Evolutionary conservation across 2,113 vertebrate species (phyloP), one percentile per base, ranked within the genome.

Genomic region (Acinonyx jubatus): DNA sequence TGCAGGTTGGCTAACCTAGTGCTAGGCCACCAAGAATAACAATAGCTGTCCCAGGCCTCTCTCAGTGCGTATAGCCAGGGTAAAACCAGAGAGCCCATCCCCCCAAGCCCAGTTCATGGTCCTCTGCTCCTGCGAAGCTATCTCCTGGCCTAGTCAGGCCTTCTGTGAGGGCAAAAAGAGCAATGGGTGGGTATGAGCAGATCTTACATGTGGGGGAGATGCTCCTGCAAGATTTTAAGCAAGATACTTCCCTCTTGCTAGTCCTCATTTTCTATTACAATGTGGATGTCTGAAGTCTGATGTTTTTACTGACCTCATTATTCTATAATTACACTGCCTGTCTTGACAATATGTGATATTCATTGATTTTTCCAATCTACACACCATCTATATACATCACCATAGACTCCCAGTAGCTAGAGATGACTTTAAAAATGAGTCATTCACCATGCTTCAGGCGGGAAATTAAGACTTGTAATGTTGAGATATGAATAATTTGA

Each of bases 361-460:
- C 92, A 92, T 61, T 97, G 93, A 89, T 96, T 94, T 96, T 93
- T 14, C 27, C 45, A 92, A 57, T 93, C 97, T 95, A 73, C 80
- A 96, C 84, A 89, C 45, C 78, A 94, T 68, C 57, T 92, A 65
- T 74, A 87, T 73, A 95, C 33, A 89, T 87, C 85, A 92, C 63
- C 61, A 71, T 16, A 91, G 82, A 89, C 38, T 94, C 86, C 80
- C 45, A 65, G 48, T 66, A 94, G 91, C 89, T 91, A 89, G 33
- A 92, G 85, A 94, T 69, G 55, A 91, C 88, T 97, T 96, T 92
- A 90, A 97, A 96, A 96, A 92, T 82, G 78, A 96, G n/a, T 95
- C 82, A 93, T 86, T 97, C 76, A n/a, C 83, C 73, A 71, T 69
- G 76, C 55, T 94, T 50, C 65, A 92, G 63, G 48, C 73, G 96